A percentile compares a stretch with the other conserved stretches of the same genome.
Evolutionary conservation across 2,113 vertebrate species (phyloP).

Genomic region (Tor tambroides): DNA sequence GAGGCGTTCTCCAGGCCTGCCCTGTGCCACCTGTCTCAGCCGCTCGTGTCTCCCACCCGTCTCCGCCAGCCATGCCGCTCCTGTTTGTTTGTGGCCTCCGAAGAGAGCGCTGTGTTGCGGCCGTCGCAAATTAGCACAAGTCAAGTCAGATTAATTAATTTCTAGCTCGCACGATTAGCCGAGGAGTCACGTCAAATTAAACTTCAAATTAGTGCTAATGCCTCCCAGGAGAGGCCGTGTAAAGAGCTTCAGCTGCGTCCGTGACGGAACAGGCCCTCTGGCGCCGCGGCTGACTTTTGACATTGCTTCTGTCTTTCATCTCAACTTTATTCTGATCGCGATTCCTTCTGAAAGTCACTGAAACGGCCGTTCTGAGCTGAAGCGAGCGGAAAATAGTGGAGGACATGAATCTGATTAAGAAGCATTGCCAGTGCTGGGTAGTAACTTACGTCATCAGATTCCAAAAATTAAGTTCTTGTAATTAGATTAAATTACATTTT

Average conservation of each 20-base stretch:
- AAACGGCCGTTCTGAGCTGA: not conserved
- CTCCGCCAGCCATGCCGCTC: constrained; percentile 29
- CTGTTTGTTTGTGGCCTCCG: constrained; percentile 58
- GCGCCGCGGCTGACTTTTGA: constrained; percentile 34
- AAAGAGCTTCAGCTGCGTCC: not conserved
- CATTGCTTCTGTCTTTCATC: constrained; percentile 15
- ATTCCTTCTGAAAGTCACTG: constrained; percentile 43
- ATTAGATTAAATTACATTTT: too few relatives aligned
- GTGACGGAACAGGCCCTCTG: constrained; percentile 44
- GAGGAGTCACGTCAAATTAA: constrained; percentile 78
- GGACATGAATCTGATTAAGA: not conserved
- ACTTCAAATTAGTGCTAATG: constrained; percentile 78
- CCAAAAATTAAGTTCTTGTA: too few relatives aligned
- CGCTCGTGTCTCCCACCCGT: constrained; percentile 54
- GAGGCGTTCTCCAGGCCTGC: not conserved
- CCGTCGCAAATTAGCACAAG: constrained; percentile 76
- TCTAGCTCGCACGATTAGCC: constrained; percentile 70
- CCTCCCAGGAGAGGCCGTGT: constrained; percentile 62
- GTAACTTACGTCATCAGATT: too few relatives aligned
- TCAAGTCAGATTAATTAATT: constrained; percentile 80
- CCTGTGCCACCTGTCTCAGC: constrained; percentile 68
- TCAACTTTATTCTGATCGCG: constrained; percentile 47
- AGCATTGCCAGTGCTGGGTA: not conserved
- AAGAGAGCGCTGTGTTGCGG: constrained; percentile 57
- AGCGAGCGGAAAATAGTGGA: not conserved